Evolutionary conservation across 2,113 vertebrate genomes (phyloP).

Genomic region (Acanthisitta chloris): DNA sequence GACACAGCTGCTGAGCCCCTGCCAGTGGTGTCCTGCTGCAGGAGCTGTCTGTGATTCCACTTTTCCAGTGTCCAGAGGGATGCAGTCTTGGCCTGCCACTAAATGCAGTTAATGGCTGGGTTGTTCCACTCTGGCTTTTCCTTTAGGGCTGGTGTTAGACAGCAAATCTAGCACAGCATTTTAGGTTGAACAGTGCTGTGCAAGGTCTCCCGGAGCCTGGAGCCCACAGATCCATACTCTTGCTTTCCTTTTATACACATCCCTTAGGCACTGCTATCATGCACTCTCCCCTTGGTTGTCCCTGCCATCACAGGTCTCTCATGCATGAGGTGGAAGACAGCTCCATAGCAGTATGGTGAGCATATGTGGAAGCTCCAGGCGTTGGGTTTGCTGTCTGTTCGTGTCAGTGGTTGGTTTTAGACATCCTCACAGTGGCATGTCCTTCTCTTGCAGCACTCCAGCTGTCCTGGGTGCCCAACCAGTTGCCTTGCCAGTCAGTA

Average conservation of each 20-base stretch:
- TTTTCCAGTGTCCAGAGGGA: not conserved
- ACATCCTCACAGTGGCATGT: not conserved
- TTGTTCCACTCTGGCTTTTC: not conserved
- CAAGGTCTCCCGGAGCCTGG: not conserved
- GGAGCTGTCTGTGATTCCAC: not conserved
- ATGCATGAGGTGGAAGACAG: not conserved
- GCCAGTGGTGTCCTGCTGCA: not conserved
- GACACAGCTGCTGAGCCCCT: not conserved
- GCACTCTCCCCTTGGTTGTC: not conserved
- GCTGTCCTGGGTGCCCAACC: not conserved
- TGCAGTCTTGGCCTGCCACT: not conserved
- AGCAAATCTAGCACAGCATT: not conserved
- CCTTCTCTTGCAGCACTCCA: not conserved
- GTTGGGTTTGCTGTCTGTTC: not conserved
- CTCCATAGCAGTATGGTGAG: not conserved
- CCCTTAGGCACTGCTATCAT: not conserved
- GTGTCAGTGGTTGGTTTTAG: not conserved
- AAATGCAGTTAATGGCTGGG: not conserved
- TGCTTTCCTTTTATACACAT: not conserved
- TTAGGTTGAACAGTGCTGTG: not conserved
- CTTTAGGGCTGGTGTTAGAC: not conserved
- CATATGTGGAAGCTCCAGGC: not conserved
- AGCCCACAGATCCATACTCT: not conserved
- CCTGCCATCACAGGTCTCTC: not conserved
- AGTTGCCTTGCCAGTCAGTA: not conserved